Conservation (phyloP, 2,113 vertebrate species). For the Eonycteris spelaea region DNA sequence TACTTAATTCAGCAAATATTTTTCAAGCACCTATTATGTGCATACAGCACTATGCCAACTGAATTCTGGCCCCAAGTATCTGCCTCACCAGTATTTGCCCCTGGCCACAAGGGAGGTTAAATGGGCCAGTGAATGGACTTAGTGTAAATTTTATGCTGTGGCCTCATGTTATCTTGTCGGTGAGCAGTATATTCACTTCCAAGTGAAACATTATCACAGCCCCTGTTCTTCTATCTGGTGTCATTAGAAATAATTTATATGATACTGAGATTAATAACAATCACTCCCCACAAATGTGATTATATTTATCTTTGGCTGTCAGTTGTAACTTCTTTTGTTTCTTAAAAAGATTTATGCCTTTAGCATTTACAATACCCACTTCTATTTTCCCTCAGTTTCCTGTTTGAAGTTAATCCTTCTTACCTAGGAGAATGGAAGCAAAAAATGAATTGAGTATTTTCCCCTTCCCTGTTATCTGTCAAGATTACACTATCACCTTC, state of each 20-base stretch:
- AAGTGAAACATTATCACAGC: background rate
- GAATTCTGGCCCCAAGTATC: background rate
- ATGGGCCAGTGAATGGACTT: background rate
- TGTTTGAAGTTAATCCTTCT: constrained; percentile 29
- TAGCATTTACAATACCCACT: background rate
- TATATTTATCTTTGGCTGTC: background rate
- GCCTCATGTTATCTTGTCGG: background rate
- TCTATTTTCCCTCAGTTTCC: background rate
- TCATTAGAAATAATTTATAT: background rate
- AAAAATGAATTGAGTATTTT: background rate
- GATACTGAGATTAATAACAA: background rate
- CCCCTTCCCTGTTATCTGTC: background rate
- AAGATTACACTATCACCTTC: background rate
- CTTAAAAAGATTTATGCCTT: background rate
- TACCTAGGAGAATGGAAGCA: background rate
- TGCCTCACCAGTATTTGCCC: background rate
- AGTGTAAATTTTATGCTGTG: background rate
- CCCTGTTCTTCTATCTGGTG: background rate
- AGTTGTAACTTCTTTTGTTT: background rate
- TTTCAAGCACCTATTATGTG: background rate
- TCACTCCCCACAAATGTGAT: background rate
- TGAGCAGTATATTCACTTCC: background rate
- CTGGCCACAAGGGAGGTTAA: background rate
- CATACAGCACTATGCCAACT: background rate
- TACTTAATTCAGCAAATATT: background rate